Conservation (phyloP, 2,888 invertebrate species). For the Spodoptera exigua region DNA sequence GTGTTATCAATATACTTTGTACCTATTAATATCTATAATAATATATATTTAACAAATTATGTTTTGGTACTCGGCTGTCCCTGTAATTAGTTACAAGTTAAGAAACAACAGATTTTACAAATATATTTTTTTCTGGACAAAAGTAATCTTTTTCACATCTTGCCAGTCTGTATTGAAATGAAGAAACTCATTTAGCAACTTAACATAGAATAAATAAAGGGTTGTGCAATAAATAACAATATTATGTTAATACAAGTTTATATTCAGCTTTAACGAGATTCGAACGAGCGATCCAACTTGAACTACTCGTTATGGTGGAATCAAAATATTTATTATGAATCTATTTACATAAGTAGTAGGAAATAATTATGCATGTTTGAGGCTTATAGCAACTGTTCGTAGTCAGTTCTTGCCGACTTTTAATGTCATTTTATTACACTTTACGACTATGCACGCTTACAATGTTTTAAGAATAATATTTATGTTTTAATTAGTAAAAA, state of each 20-base stretch:
- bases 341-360: slow-evolving; percentile 83
- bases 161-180: slow-evolving; percentile 49
- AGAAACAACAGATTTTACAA: no score
- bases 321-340: slow-evolving; percentile 88
- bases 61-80: no score
- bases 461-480: not conserved
- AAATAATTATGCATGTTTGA: slow-evolving; percentile 78
- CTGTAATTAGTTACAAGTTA: no score
- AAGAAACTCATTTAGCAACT: slow-evolving; percentile 60
- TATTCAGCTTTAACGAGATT: slow-evolving; percentile 81
- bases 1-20: no score
- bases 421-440: slow-evolving; percentile 34
- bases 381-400: slow-evolving; percentile 51
- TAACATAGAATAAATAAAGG: slow-evolving; percentile 69
- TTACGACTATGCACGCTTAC: slow-evolving; percentile 19
- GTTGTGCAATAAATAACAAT: slow-evolving; percentile 79
- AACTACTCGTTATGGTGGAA: slow-evolving; percentile 84
- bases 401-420: slow-evolving; percentile 56
- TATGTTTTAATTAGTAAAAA: slow-evolving; percentile 7
- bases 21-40: no score
- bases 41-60: no score
- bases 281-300: slow-evolving; percentile 76
- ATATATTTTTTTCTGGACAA: slow-evolving; percentile 18
- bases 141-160: slow-evolving; percentile 9
- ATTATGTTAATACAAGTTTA: slow-evolving; percentile 82